Conservation (phyloP, 2,797 vertebrate species). For the Huso huso region DNA sequence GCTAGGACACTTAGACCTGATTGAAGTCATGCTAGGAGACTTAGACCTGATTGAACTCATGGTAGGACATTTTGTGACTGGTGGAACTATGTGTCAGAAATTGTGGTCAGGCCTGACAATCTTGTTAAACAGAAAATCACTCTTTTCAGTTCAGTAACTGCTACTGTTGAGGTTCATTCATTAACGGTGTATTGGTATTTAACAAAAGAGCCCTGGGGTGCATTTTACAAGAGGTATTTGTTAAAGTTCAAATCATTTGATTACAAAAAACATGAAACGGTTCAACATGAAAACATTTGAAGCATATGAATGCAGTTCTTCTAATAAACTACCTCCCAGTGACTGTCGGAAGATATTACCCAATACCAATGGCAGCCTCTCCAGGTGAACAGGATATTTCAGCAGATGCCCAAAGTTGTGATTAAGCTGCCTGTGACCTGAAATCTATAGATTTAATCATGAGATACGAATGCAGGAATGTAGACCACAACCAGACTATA, state of each 20-base stretch:
- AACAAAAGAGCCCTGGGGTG: background rate
- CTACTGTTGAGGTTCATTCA: background rate
- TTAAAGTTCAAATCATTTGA: background rate
- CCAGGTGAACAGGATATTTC: background rate
- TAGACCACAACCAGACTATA: constrained; percentile 36
- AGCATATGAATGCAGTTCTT: background rate
- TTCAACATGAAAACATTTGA: background rate
- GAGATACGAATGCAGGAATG: constrained; percentile 43
- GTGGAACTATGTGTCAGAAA: background rate
- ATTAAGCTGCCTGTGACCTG: constrained; percentile 38
- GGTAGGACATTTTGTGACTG: background rate
- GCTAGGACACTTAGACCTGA: no score
- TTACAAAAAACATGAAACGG: background rate
- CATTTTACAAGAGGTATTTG: background rate
- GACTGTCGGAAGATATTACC: background rate
- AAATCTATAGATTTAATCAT: constrained; percentile 50
- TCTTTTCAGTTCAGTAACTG: background rate
- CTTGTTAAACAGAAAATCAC: background rate
- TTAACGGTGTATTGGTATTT: background rate
- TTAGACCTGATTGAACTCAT: background rate
- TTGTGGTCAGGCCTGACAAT: background rate
- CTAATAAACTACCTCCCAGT: background rate
- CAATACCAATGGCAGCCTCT: background rate
- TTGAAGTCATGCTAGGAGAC: background rate
- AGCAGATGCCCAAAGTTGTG: constrained; percentile 17